Evolutionary conservation across 2,888 invertebrate species (phyloP).

Genomic region (Achlya flavicornis): DNA sequence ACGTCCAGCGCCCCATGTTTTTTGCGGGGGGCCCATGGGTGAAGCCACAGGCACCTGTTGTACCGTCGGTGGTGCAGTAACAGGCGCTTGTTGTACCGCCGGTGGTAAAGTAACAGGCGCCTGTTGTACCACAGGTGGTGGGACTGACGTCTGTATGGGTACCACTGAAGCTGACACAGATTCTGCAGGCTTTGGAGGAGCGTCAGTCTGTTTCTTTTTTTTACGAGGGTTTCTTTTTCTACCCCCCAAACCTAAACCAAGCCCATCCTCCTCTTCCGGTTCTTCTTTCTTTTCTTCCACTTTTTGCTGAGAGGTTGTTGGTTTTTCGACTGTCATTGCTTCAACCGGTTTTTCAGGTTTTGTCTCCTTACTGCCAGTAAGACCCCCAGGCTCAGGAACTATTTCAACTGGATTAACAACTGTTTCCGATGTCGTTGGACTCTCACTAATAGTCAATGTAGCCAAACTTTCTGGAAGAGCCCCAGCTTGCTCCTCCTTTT

Average conservation of each 20-base stretch:
- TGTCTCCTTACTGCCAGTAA: slow-evolving; percentile 31
- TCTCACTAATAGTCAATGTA: slow-evolving; percentile 9
- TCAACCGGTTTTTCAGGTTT: slow-evolving; percentile 29
- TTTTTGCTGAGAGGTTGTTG: slow-evolving; percentile 32
- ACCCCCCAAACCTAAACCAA: slow-evolving; percentile 31
- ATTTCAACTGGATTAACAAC: neutral
- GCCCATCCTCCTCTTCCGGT: slow-evolving; percentile 20
- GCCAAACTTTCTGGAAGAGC: slow-evolving; percentile 15
- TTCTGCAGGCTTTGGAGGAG: slow-evolving; percentile 14
- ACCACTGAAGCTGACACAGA: neutral
- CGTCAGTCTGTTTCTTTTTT: slow-evolving; percentile 23
- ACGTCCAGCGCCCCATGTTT: neutral
- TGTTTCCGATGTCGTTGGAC: slow-evolving; percentile 26
- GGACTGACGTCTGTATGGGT: neutral
- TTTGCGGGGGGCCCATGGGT: neutral
- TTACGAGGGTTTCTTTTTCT: slow-evolving; percentile 27
- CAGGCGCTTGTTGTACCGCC: too few species aligned
- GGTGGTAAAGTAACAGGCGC: too few species aligned
- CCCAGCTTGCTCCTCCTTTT: slow-evolving; percentile 28
- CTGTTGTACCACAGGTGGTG: too few species aligned
- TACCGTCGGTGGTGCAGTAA: too few species aligned
- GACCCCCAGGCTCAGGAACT: slow-evolving; percentile 29
- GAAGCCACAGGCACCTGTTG: neutral
- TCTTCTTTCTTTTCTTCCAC: slow-evolving; percentile 20
- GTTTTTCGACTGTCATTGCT: slow-evolving; percentile 36